Conservation (phyloP, 2,888 invertebrate genomes). For the Neuroscelio doddi region DNA sequence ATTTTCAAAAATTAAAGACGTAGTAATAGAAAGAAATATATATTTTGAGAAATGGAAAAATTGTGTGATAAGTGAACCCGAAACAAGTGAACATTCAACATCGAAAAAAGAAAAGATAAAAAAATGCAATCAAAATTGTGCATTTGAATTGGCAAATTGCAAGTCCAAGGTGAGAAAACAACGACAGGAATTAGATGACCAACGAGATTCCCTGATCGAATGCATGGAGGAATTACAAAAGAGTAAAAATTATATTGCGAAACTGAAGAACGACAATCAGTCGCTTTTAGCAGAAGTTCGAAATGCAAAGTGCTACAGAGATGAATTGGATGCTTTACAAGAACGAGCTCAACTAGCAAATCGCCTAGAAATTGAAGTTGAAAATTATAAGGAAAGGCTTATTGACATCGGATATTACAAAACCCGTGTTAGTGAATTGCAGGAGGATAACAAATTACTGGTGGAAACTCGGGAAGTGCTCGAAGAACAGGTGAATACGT, state of each 20-base stretch:
- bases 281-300: conserved; percentile 83
- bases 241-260: conserved; percentile 80
- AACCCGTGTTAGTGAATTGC: conserved; percentile 86
- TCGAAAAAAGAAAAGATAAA: neutral
- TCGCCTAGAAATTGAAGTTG: conserved; percentile 86
- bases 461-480: conserved; percentile 90
- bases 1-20: neutral
- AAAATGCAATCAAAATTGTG: conserved; percentile 56
- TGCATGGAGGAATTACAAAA: conserved; percentile 88
- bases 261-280: conserved; percentile 79
- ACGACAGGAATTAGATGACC: conserved; percentile 92
- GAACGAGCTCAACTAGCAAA: conserved; percentile 89
- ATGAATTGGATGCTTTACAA: conserved; percentile 90
- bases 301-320: conserved; percentile 85
- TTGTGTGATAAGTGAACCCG: neutral
- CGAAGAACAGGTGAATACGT: conserved; percentile 87
- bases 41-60: conserved; percentile 5
- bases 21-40: conserved; percentile 6
- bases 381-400: conserved; percentile 87
- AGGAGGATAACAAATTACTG: conserved; percentile 88
- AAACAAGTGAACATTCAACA: neutral
- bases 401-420: conserved; percentile 93
- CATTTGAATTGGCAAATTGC: conserved; percentile 91
- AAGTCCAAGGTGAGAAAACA: conserved; percentile 89
- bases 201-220: conserved; percentile 87